Base-by-base conservation (phyloP, 1,140 invertebrate genomes). In the Drosophila mauritiana region DNA sequence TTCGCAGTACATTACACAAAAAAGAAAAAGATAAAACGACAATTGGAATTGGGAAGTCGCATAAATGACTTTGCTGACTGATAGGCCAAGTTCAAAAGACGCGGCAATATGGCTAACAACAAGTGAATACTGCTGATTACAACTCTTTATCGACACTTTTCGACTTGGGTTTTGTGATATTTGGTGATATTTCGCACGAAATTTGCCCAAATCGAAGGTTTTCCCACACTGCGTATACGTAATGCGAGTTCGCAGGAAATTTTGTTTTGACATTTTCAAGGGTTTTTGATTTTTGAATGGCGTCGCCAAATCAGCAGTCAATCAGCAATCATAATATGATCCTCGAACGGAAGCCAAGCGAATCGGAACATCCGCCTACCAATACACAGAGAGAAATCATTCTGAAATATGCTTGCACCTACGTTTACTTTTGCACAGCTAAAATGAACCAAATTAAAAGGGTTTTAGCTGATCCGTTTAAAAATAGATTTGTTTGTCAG, bases 241-340 rank as follows among this genome's bases (percentile, higher is more conserved):
- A 68, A 52, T 68, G 25, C 17, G 55, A n/a, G 34, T 58, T 43
- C 13, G 42, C 34, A 20, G 15, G 40, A 17, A 13, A 8, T 49
- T 15, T n/a, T 37, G 10, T 61, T 67, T 25, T 52, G 37, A 64
- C 46, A 36, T 10, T 37, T 68, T 68, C 46, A 68, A 65, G 46
- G 59, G 59, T 36, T 17, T 39, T 36, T 4, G 12, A 59, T 36
- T 17, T 39, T 36, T 4, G 12, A 59, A 63, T 63, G 59, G 59
- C 59, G 59, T 36, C 59, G 59, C 54, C 54, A 42, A 63, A 63
- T 43, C 46, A 34, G 3, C 31, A 58, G 31, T 58, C 56, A 68
- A 31, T 68, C 61, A 68, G 11, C 37, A 64, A 37, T 62, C 56
- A 62, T 36, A 67, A 67, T 13, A 63, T 48, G 22, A 67, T 49